Evolutionary conservation across 2,113 vertebrate species (phyloP).

Genomic region (Chaetorhynchus papuensis): DNA sequence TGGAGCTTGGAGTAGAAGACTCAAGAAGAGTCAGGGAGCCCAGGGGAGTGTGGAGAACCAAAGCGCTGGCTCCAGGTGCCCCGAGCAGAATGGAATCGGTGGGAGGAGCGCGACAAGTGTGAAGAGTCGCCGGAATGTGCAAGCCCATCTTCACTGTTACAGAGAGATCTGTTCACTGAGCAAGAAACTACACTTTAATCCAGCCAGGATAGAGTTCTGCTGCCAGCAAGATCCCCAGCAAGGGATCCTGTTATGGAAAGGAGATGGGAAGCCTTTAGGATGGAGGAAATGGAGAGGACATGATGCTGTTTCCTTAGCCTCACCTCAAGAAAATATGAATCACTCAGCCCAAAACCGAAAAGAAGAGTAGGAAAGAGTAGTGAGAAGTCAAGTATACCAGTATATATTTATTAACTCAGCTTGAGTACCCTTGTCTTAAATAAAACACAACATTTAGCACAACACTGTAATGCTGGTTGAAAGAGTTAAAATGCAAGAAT

Average conservation of each 20-base stretch:
- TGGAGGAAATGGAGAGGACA: background rate
- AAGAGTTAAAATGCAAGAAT: constrained; percentile 51
- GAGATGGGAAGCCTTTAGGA: background rate
- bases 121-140: background rate
- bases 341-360: background rate
- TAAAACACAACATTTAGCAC: background rate
- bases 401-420: background rate
- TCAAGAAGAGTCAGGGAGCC: background rate
- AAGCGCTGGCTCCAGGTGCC: background rate
- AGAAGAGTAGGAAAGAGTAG: background rate
- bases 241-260: background rate
- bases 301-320: rapidly evolving
- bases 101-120: background rate
- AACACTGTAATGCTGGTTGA: background rate
- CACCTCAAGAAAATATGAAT: background rate
- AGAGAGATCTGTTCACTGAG: background rate
- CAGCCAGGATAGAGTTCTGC: background rate
- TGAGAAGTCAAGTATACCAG: background rate
- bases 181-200: background rate
- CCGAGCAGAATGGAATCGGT: rapidly evolving
- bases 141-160: background rate
- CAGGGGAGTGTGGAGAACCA: background rate
- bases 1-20: background rate
- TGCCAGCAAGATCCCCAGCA: background rate
- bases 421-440: background rate